Base-by-base conservation (phyloP, 1,140 invertebrate species). In the Tetragnatha versicolor region DNA sequence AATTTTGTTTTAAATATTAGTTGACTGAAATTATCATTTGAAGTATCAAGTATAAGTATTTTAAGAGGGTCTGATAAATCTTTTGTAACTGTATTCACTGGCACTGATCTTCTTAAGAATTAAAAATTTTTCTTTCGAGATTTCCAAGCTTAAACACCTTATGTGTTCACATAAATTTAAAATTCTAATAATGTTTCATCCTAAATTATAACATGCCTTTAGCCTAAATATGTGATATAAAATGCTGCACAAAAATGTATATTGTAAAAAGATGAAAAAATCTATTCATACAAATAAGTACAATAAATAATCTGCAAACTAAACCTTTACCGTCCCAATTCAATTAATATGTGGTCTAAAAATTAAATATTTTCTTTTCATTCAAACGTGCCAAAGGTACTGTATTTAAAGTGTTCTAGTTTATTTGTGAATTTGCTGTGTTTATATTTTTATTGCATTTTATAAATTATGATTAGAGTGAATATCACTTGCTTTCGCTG, bases 361-460 rank as follows among this genome's bases (percentile, higher is more conserved):
- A 58, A 33, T 6, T 47, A 47, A 39, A 42, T 42, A 65, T 6
- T 65, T 42, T 65, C 39, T 65, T 65, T 65, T 42, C 10, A 25
- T 65, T 27, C 17, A 27, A 42, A 20, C 42, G 61, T 65, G 61
- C 61, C 61, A 65, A 65, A 65, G 61, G 61, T 65, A 63, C 35
- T 63, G 33, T 39, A 9, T 31, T 33, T n/a, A n/a, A n/a, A n/a
- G n/a, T n/a, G 31, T 53, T 29, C 12, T 42, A 25, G 20, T 65
- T 65, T 14, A 65, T 27, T 42, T 25, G 42, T 5, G 27, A 31
- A 33, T 58, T 58, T 58, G 55, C 35, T 17, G 31, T 14, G 31
- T 58, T 58, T 58, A 29, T 29, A 55, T 53, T 55, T 58, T 31
- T 58, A 33, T 65, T 25, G 37, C 42, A 27, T 65, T 65, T 65